Base-by-base conservation (phyloP, 2,888 invertebrate species). In the Agrotis puta region DNA sequence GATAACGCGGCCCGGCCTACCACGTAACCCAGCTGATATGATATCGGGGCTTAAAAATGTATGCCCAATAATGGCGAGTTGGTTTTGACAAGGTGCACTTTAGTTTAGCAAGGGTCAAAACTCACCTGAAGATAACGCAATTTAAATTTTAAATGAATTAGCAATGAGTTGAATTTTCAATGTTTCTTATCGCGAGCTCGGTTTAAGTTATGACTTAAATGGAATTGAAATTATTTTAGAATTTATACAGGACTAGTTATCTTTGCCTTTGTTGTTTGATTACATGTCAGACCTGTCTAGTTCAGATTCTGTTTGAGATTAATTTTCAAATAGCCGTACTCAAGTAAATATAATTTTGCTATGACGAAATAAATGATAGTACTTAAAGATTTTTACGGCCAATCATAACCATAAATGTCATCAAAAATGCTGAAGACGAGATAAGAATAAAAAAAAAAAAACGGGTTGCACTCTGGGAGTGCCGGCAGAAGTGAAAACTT, bases 1-100 rank as follows among this genome's bases (percentile, higher is more conserved):
- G 96, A 96, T 96, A 96, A 96, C 95, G 87, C 85, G 85, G 90
- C 88, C 92, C 93, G 91, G 95, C 95, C 95, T 95, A 95, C 95
- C 93, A 94, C 94, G 95, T 94, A 95, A 94, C 95, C 95, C 93
- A 56, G 91, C 88, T 86, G 93, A 94, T 94, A 94, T 90, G 90
- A 90, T 94, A 94, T 93, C 92, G 87, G 53, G 79, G 89, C 90
- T 95, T 93, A 95, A 95, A 95, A 95, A 95, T 95, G 94, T 95
- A 93, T 93, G 94, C 90, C 91, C 91, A 93, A 94, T 95, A 94
- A 95, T 94, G 90, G 91, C 87, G 88, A 85, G 83, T 72, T 77
- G 73, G 75, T 87, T 90, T 88, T 86, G 90, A 90, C 90, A 89
- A 90, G 90, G 88, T 85, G 84, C 88, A 87, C 88, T 90, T 89